Evolutionary conservation across 53 echinoderm and acorn worm genomes (phyloP).

Genomic region (Temnopleurus reevesii): DNA sequence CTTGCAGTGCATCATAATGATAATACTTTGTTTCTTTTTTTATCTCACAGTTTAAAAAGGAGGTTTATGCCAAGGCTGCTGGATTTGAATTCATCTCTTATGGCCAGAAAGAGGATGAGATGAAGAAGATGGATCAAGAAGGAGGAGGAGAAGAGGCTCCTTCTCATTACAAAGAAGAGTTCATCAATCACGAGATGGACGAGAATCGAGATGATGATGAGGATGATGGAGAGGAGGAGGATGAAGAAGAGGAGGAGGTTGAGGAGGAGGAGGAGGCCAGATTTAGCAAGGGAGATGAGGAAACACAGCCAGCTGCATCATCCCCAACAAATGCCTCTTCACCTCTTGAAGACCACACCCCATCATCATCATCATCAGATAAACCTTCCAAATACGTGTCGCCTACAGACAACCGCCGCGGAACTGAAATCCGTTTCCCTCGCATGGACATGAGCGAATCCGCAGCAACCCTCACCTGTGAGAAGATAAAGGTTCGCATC

Average conservation of each 20-base stretch:
- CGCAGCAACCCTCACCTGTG: conserved; percentile 65
- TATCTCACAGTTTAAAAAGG: conserved; percentile 76
- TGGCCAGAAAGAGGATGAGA: not conserved
- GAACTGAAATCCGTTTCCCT: conserved; percentile 78
- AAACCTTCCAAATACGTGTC: conserved; percentile 48
- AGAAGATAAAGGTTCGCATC: conserved; percentile 64
- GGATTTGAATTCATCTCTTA: conserved; percentile 90
- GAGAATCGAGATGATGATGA: conserved; percentile 42
- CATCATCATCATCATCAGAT: not conserved
- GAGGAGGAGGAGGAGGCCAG: not conserved
- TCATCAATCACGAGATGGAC: conserved; percentile 47
- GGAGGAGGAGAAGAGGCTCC: not conserved
- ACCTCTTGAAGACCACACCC: not conserved
- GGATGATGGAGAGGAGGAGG: not conserved
- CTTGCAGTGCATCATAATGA: too few species aligned
- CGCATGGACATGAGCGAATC: conserved; percentile 71
- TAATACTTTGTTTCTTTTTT: too few species aligned
- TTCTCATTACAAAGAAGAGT: not conserved
- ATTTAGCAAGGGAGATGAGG: too few species aligned
- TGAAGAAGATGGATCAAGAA: not conserved
- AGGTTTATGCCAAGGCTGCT: conserved; percentile 80
- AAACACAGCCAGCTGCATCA: not conserved
- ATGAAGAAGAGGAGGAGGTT: not conserved
- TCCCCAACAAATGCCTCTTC: not conserved
- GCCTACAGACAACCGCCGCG: conserved; percentile 70